phyloP scores from a whole-genome alignment of 1,140 invertebrate species.

The Ylistrum balloti region DNA sequence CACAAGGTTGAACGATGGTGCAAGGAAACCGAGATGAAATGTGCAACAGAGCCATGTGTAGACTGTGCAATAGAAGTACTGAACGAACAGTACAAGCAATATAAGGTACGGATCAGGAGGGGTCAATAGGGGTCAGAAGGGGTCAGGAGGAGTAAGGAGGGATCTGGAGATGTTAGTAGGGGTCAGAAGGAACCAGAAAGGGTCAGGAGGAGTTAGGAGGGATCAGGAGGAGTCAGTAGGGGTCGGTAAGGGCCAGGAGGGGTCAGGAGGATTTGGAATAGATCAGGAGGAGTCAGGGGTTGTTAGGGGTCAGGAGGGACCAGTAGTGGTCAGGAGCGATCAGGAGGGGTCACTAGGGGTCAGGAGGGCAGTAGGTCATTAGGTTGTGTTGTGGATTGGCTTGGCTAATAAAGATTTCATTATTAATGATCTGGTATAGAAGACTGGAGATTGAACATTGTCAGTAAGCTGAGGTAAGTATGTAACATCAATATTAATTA shows the following conservation, averaged over 20 bases:
- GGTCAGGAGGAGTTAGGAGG: background rate
- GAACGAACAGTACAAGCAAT: conserved; percentile 90
- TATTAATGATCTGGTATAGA: no score
- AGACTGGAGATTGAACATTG: no score
- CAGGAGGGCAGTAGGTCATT: background rate
- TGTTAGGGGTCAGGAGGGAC: background rate
- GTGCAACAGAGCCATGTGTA: conserved; percentile 66
- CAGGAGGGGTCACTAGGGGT: background rate
- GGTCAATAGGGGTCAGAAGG: background rate
- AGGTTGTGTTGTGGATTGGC: no score
- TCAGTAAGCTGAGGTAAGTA: no score
- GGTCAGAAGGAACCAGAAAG: background rate
- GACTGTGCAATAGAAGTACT: conserved; percentile 84
- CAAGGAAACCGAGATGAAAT: conserved; percentile 87
- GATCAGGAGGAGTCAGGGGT: background rate
- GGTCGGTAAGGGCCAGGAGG: background rate
- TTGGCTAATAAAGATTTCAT: no score
- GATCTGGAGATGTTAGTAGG: background rate
- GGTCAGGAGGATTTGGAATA: background rate
- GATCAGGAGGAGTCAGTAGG: background rate
- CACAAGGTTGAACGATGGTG: conserved; percentile 81
- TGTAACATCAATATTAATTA: no score
- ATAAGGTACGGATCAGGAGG: conserved; percentile 67
- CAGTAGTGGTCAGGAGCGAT: background rate
- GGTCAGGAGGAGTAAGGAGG: background rate